Evolutionary conservation across 2,113 vertebrate species (phyloP).

Genomic region (Martes martes): DNA sequence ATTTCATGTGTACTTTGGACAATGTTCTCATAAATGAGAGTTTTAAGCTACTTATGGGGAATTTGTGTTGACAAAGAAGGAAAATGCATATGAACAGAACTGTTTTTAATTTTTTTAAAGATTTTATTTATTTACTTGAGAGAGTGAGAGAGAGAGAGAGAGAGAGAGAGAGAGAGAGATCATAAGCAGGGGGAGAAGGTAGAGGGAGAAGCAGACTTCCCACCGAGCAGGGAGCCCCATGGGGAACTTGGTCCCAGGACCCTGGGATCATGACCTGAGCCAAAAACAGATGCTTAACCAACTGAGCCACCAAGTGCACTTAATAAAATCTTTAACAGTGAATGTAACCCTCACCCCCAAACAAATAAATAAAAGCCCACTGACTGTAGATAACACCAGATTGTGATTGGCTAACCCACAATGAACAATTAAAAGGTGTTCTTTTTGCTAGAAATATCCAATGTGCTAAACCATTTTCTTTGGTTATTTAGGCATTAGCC

Average conservation of each 20-base stretch:
- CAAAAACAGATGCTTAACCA: neutral
- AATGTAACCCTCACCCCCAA: neutral
- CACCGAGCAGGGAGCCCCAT: neutral
- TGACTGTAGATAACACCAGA: neutral
- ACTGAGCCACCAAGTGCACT: neutral
- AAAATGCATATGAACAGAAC: neutral
- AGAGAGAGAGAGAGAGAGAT: too few relatives aligned
- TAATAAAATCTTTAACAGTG: neutral
- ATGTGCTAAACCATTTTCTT: neutral
- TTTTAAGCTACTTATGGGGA: neutral
- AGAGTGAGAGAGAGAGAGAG: too few relatives aligned
- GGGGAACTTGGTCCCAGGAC: neutral
- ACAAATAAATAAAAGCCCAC: neutral
- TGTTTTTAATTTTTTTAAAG: neutral
- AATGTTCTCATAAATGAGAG: neutral
- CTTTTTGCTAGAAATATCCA: neutral
- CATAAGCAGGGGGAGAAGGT: neutral
- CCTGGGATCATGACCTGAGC: neutral
- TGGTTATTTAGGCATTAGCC: neutral
- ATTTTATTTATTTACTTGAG: neutral
- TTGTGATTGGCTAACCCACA: neutral
- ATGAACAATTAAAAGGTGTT: neutral
- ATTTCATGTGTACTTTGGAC: neutral
- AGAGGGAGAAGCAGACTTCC: neutral
- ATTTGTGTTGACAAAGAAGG: neutral